Conservation (phyloP, 2,888 invertebrate species). For the Phyllotreta striolata region DNA sequence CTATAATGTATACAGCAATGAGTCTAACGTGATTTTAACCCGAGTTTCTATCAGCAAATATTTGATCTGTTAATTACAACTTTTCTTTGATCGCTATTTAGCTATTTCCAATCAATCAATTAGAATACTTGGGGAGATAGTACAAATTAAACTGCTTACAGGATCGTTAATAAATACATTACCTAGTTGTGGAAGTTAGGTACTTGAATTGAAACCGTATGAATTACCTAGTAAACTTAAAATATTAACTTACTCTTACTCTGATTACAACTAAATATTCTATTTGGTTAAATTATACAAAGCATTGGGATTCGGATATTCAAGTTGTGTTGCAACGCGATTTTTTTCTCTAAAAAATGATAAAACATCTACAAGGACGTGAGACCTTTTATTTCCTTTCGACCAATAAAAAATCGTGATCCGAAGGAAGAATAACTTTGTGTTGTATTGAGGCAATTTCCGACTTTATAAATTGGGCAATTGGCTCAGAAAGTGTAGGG, state of each 20-base stretch:
- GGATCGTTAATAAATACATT: no score
- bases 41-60: slow-evolving; percentile 1
- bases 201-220: no score
- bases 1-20: slow-evolving; percentile 7
- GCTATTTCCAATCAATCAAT: slow-evolving; percentile 11
- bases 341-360: slow-evolving; percentile 3
- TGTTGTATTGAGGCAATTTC: slow-evolving; percentile 13
- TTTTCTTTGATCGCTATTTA: slow-evolving; percentile 11
- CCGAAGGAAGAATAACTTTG: slow-evolving; percentile 3
- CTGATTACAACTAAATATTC: no score
- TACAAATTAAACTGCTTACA: background rate
- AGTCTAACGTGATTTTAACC: slow-evolving; percentile 7
- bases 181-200: no score
- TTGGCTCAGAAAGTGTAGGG: slow-evolving; percentile 5
- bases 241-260: no score
- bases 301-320: background rate
- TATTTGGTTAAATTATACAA: no score
- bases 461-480: slow-evolving; percentile 9
- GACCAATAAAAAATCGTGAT: slow-evolving; percentile 9
- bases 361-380: slow-evolving; percentile 12
- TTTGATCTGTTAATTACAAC: slow-evolving; percentile 14
- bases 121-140: slow-evolving; percentile 2
- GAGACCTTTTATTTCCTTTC: slow-evolving; percentile 7
- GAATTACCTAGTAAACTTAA: no score
- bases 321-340: slow-evolving; percentile 1